These are phyloP conservation scores for Ornithoptera priamus DNA, from an alignment of 2,888 invertebrate species.

Conservation along the genomic window DNA sequence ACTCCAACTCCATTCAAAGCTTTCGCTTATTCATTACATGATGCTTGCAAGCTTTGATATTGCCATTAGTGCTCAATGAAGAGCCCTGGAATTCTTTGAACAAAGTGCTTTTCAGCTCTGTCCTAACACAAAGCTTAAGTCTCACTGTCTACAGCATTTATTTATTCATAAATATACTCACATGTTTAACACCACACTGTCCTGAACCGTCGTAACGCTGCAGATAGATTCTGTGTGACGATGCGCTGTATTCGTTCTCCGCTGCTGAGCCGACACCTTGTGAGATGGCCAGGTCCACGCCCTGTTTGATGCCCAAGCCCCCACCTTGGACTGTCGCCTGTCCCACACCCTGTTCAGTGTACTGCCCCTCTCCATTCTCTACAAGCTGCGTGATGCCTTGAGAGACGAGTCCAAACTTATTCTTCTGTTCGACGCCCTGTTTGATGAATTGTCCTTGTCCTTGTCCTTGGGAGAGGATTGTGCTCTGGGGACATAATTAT, in stretches of 20 bases:
- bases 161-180: constrained; percentile 44
- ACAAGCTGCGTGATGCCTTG: constrained; percentile 25
- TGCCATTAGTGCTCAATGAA: too few relatives aligned
- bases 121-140: too few relatives aligned
- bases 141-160: too few relatives aligned
- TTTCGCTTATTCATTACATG: too few relatives aligned
- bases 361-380: constrained; percentile 32
- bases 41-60: too few relatives aligned
- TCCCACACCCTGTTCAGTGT: constrained; percentile 33
- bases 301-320: constrained; percentile 38
- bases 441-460: constrained; percentile 30
- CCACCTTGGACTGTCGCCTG: constrained; percentile 38
- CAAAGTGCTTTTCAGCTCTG: too few relatives aligned
- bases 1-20: too few relatives aligned
- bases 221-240: constrained; percentile 56
- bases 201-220: constrained; percentile 54
- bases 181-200: constrained; percentile 64
- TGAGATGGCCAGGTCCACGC: constrained; percentile 37
- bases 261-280: constrained; percentile 45
- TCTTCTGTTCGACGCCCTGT: constrained; percentile 28
- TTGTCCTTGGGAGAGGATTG: constrained; percentile 29
- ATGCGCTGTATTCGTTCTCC: constrained; percentile 57
- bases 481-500: constrained; percentile 17
- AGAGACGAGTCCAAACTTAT: constrained; percentile 25
- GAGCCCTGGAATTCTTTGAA: too few relatives aligned